A percentile compares a stretch with the other conserved stretches of the same genome.
Evolutionary conservation across 2,888 invertebrate species (phyloP).

Genomic region (Hypsopygia costalis): DNA sequence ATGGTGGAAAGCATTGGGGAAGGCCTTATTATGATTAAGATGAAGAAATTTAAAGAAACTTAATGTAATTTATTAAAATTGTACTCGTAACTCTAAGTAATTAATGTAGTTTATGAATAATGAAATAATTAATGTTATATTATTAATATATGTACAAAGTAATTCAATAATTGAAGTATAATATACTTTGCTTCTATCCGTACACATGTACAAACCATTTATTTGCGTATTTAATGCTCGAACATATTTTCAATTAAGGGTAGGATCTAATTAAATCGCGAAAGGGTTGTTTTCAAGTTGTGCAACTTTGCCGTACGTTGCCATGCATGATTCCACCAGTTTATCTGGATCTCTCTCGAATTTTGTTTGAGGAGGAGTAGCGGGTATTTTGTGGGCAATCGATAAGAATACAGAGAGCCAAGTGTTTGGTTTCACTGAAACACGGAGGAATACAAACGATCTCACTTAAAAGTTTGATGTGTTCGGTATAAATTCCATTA

Average conservation of each 20-base stretch:
- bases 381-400: conserved; percentile 16
- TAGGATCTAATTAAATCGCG: conserved; percentile 61
- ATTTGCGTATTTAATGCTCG: conserved; percentile 52
- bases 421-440: conserved; percentile 38
- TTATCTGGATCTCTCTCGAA: conserved; percentile 27
- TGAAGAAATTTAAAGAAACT: no score
- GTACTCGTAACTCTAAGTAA: no score
- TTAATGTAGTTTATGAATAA: no score
- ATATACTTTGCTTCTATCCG: conserved; percentile 27
- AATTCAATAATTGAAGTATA: no score
- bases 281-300: conserved; percentile 61
- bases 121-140: no score
- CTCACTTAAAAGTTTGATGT: conserved; percentile 72
- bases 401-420: conserved; percentile 27
- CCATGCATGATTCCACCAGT: conserved; percentile 46
- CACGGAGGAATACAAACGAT: conserved; percentile 66
- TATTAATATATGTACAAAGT: no score
- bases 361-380: conserved; percentile 11
- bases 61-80: no score
- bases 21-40: no score
- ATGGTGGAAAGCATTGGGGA: no score
- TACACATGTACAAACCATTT: conserved; percentile 45
- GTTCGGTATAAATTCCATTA: conserved; percentile 70
- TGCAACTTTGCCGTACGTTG: conserved; percentile 45
- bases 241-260: conserved; percentile 66